These are phyloP conservation scores for Pionites leucogaster DNA, from an alignment of 2,113 vertebrate genomes.

Conservation along the genomic window DNA sequence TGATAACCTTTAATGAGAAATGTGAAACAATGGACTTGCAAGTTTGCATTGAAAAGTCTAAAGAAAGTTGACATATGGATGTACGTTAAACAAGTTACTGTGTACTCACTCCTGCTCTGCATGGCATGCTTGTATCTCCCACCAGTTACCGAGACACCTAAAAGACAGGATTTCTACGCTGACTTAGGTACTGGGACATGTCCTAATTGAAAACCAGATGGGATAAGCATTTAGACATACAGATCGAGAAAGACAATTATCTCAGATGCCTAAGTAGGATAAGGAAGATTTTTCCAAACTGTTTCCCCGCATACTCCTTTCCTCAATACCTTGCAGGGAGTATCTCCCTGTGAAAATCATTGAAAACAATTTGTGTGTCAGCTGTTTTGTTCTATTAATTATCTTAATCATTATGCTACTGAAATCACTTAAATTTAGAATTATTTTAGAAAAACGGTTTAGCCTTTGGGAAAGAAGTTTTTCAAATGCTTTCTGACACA, in stretches of 20 bases:
- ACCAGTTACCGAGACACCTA: background rate
- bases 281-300: background rate
- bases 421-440: background rate
- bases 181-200: background rate
- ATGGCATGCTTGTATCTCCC: background rate
- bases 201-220: background rate
- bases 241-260: background rate
- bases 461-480: background rate
- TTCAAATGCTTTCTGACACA: background rate
- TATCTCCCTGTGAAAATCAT: background rate
- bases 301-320: background rate
- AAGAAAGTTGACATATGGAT: background rate
- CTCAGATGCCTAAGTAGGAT: background rate
- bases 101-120: background rate
- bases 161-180: background rate
- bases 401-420: background rate
- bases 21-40: background rate
- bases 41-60: background rate
- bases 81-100: no score
- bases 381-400: background rate
- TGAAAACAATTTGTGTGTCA: background rate
- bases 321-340: background rate
- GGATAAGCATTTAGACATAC: background rate
- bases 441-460: background rate
- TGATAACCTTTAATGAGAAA: background rate